phyloP scores from a whole-genome alignment of 2,888 invertebrate species.

The Aleiodes alternator region DNA sequence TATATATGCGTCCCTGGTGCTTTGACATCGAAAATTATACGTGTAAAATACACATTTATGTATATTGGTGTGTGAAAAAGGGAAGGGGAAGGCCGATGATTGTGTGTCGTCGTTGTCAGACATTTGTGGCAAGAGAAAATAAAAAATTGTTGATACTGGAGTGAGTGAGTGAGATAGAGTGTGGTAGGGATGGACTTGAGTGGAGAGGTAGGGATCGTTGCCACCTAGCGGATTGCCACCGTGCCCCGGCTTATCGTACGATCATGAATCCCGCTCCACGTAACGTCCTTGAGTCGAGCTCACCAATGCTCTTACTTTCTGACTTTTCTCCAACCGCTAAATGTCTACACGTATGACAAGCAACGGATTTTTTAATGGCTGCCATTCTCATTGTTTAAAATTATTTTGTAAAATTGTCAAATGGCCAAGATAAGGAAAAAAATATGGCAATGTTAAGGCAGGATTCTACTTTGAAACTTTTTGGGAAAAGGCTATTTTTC shows the following conservation, averaged over 20 bases:
- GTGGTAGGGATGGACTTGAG: constrained; percentile 30
- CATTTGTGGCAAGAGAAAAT: constrained; percentile 36
- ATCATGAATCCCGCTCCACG: constrained; percentile 67
- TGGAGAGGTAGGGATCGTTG: constrained; percentile 58
- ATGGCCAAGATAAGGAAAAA: no score
- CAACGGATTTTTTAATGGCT: not conserved
- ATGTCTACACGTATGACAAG: not conserved
- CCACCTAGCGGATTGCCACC: constrained; percentile 63
- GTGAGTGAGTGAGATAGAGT: not conserved
- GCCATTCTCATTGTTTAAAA: not conserved
- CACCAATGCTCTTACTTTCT: constrained; percentile 65
- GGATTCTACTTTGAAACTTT: no score
- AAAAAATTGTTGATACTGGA: constrained; percentile 3
- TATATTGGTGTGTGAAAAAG: constrained; percentile 11
- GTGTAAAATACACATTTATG: constrained; percentile 11
- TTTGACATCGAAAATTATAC: constrained; percentile 42
- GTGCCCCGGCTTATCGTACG: constrained; percentile 65
- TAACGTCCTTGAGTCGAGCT: constrained; percentile 67
- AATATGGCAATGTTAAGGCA: no score
- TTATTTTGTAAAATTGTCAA: no score
- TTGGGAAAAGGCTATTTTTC: no score
- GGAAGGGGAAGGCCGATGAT: constrained; percentile 39
- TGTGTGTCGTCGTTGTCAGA: constrained; percentile 40
- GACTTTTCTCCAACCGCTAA: constrained; percentile 54
- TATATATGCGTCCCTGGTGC: constrained; percentile 40